These are phyloP conservation scores for Chironomus tentans DNA, from an alignment of 2,888 invertebrate species.

Conservation along the genomic window DNA sequence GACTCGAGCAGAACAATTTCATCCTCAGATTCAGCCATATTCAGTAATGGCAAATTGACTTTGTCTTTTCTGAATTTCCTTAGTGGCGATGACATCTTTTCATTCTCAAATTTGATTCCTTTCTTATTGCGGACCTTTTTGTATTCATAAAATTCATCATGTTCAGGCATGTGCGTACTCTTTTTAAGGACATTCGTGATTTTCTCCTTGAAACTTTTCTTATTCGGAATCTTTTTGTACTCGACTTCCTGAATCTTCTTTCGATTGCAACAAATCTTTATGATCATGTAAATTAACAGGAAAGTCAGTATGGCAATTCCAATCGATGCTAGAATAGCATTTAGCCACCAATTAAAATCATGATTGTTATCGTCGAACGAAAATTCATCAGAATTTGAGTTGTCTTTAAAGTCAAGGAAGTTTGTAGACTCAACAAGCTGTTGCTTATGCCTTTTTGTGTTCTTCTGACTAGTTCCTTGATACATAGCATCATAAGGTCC, in stretches of 20 bases:
- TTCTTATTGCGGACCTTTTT: background rate
- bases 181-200: background rate
- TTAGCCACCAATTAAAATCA: background rate
- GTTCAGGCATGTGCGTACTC: background rate
- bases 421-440: background rate
- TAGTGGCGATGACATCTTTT: background rate
- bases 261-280: background rate
- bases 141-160: constrained; percentile 8
- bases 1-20: constrained; percentile 1
- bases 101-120: constrained; percentile 5
- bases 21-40: constrained; percentile 1
- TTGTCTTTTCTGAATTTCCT: background rate
- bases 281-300: background rate
- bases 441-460: background rate
- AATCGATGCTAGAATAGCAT: background rate
- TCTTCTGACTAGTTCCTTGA: background rate
- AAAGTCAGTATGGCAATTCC: background rate
- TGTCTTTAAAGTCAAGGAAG: background rate
- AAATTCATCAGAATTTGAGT: background rate
- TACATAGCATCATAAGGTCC: background rate
- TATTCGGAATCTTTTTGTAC: background rate
- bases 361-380: background rate
- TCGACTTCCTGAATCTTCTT: background rate
- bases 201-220: background rate
- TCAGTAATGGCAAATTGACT: background rate